Evolutionary conservation across 2,797 vertebrate species (phyloP).

Genomic region (Betta splendens): DNA sequence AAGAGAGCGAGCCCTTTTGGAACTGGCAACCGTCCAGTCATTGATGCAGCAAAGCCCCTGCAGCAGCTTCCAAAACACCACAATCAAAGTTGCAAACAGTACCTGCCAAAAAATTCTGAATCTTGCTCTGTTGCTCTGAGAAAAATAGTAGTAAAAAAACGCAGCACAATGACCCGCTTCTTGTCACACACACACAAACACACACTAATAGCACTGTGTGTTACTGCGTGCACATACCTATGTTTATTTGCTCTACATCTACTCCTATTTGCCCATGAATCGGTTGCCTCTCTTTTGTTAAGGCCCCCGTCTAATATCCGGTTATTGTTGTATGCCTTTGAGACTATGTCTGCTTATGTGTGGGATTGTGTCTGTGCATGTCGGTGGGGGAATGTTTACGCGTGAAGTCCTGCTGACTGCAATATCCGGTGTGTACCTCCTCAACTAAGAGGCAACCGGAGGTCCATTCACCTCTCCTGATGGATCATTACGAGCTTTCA

Average conservation of each 20-base stretch:
- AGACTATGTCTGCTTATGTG: slow-evolving; percentile 34
- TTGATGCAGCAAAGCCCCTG: not conserved
- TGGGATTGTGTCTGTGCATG: slow-evolving; percentile 9
- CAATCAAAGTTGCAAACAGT: not conserved
- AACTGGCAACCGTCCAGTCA: not conserved
- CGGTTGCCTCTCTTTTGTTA: slow-evolving; percentile 19
- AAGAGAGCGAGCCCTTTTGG: not conserved
- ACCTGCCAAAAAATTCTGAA: not conserved
- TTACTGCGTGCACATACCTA: not conserved
- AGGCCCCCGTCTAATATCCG: slow-evolving; percentile 40
- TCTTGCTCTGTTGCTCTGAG: not conserved
- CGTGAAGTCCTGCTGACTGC: slow-evolving; percentile 35
- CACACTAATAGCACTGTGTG: not conserved
- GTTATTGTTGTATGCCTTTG: slow-evolving; percentile 31
- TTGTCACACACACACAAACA: too few relatives aligned
- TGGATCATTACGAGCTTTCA: slow-evolving; percentile 63
- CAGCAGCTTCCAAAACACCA: slow-evolving; percentile 1
- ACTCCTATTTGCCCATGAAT: slow-evolving; percentile 1
- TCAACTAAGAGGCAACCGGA: slow-evolving; percentile 51
- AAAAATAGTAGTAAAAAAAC: too few relatives aligned
- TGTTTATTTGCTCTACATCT: slow-evolving; percentile 3
- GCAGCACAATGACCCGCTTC: too few relatives aligned
- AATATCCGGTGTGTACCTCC: slow-evolving; percentile 54
- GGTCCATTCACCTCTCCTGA: slow-evolving; percentile 49
- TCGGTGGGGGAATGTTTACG: not conserved